These are phyloP conservation scores for Minunthozetes semirufus DNA, from an alignment of 2,888 invertebrate species.

Conservation along the genomic window DNA sequence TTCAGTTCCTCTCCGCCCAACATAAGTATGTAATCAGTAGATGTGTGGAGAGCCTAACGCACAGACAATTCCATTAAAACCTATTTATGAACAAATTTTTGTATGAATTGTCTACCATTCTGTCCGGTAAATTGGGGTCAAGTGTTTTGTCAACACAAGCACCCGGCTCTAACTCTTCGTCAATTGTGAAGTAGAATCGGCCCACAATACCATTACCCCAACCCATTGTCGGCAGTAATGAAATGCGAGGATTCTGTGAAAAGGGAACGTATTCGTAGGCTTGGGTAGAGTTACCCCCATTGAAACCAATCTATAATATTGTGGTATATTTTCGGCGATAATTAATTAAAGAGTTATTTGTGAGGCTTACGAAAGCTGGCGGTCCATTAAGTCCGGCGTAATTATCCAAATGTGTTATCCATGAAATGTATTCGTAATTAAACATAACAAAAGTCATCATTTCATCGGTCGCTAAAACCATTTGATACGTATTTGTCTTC, in stretches of 20 bases:
- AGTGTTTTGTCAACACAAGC: constrained; percentile 59
- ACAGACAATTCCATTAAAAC: too few relatives aligned
- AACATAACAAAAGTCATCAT: constrained; percentile 89
- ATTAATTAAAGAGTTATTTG: neutral
- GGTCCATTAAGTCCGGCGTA: constrained; percentile 76
- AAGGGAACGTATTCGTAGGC: constrained; percentile 82
- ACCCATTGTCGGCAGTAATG: constrained; percentile 74
- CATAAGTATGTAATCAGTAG: constrained; percentile 81
- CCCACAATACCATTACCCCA: constrained; percentile 82
- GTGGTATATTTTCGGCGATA: too few relatives aligned
- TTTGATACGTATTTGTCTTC: constrained; percentile 91
- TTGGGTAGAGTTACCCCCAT: constrained; percentile 88
- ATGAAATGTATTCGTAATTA: constrained; percentile 83
- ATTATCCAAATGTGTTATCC: constrained; percentile 83
- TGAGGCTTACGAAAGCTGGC: constrained; percentile 61
- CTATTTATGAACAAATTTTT: too few relatives aligned
- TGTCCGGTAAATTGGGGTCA: constrained; percentile 42
- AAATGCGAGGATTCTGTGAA: constrained; percentile 74
- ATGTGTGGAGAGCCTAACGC: constrained; percentile 47
- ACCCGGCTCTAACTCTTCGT: constrained; percentile 85
- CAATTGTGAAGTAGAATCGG: constrained; percentile 86
- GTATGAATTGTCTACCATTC: neutral
- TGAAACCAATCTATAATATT: constrained; percentile 69
- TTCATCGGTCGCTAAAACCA: constrained; percentile 85
- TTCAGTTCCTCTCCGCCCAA: constrained; percentile 92